Percentiles rank a stretch among this genome's conserved stretches.
phyloP scores from a whole-genome alignment of 2,888 invertebrate genomes.

The Andrena haemorrhoa region DNA sequence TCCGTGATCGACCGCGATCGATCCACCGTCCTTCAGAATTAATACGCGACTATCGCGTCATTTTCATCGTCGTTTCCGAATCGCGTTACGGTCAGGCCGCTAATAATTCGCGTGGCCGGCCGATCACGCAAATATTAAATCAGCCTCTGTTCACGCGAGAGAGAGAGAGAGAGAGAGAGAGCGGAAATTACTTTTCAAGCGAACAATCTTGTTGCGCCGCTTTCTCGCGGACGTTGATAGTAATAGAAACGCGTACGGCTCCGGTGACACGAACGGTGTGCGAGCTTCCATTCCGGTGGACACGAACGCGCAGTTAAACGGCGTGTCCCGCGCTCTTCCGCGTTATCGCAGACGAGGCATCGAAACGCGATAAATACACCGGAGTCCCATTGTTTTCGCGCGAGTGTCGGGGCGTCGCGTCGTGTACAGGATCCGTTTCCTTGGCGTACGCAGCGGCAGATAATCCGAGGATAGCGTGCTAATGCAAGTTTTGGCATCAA shows the following conservation, averaged over 20 bases:
- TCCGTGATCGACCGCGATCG: conserved; percentile 43
- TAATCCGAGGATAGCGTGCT: conserved; percentile 81
- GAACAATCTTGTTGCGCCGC: conserved; percentile 43
- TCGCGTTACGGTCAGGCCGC: conserved; percentile 31
- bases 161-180: conserved; percentile 27
- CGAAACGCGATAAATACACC: conserved; percentile 49
- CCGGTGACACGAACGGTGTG: conserved; percentile 27
- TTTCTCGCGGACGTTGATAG: conserved; percentile 27
- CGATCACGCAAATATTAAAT: conserved; percentile 58
- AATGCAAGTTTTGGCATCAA: conserved; percentile 83
- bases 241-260: conserved; percentile 35
- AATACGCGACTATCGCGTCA: conserved; percentile 38
- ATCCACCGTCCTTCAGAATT: conserved; percentile 46
- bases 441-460: conserved; percentile 67
- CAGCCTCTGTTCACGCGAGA: conserved; percentile 38
- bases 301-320: background rate
- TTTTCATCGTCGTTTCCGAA: conserved; percentile 43
- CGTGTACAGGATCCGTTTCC: conserved; percentile 50
- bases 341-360: background rate
- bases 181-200: conserved; percentile 58
- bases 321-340: background rate
- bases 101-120: conserved; percentile 49
- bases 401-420: conserved; percentile 43
- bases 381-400: conserved; percentile 37
- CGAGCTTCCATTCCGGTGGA: background rate